Conservation (phyloP, 64 coral and sea anemone genomes). For the Montipora capricornis region DNA sequence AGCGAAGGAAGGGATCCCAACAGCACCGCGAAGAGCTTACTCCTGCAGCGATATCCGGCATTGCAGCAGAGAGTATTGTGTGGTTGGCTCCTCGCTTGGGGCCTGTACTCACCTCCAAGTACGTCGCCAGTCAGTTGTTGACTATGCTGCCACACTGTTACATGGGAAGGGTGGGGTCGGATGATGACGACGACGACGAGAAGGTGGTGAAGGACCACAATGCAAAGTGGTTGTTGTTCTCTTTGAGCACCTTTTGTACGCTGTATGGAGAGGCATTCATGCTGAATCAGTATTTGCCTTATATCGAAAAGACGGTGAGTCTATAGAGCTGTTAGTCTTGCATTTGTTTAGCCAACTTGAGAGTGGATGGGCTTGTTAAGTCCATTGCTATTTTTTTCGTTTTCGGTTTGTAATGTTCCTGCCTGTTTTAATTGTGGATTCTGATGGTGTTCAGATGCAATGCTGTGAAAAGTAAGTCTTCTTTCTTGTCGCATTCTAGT, state of each 20-base stretch:
- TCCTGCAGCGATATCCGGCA: constrained; percentile 64
- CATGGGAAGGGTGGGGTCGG: constrained; percentile 66
- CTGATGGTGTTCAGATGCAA: too few species aligned
- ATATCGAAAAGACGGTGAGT: constrained; percentile 82
- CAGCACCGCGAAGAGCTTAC: constrained; percentile 62
- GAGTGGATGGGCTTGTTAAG: not conserved
- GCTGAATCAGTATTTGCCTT: constrained; percentile 87
- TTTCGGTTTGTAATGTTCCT: not conserved
- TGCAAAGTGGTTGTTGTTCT: constrained; percentile 91
- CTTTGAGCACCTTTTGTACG: constrained; percentile 76
- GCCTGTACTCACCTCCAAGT: constrained; percentile 80
- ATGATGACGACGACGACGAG: constrained; percentile 57
- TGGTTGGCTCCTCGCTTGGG: constrained; percentile 87
- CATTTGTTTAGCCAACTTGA: not conserved
- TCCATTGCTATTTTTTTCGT: not conserved
- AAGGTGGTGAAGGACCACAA: constrained; percentile 67
- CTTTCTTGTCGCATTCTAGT: too few species aligned
- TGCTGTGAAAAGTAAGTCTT: too few species aligned
- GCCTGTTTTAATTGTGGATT: too few species aligned
- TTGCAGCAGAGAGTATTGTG: constrained; percentile 85
- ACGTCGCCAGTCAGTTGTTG: constrained; percentile 72
- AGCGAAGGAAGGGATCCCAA: not conserved
- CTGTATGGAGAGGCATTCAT: constrained; percentile 93
- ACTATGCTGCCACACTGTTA: constrained; percentile 89
- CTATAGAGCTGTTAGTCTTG: not conserved